Evolutionary conservation across 2,113 vertebrate genomes (phyloP).

Genomic region (Pedionomus torquatus): DNA sequence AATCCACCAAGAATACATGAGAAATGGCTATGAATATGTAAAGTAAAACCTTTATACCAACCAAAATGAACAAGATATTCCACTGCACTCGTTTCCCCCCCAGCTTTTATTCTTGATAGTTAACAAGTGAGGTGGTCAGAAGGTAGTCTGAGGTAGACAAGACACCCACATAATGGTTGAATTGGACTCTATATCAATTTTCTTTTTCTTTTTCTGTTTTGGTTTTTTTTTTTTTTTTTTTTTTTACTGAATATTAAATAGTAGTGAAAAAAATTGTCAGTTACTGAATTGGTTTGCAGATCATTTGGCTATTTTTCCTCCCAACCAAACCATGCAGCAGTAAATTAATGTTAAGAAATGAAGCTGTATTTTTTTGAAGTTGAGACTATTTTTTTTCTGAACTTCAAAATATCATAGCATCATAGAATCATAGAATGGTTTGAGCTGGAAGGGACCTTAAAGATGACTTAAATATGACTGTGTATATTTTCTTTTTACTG

Average conservation of each 20-base stretch:
- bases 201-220: not conserved
- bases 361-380: not conserved
- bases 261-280: not conserved
- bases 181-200: not conserved
- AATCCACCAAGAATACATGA: not conserved
- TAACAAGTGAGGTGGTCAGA: not conserved
- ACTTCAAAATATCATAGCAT: no score
- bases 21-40: not conserved
- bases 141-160: not conserved
- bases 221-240: not conserved
- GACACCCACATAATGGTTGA: not conserved
- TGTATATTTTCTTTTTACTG: not conserved
- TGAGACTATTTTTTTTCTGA: not conserved
- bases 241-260: not conserved
- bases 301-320: not conserved
- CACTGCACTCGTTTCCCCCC: rapidly evolving
- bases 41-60: not conserved
- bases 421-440: no score
- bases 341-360: not conserved
- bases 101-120: not conserved
- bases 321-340: not conserved
- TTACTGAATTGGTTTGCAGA: not conserved
- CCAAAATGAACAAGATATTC: not conserved
- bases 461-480: no score
- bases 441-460: no score